Base-by-base conservation (phyloP, 2,113 vertebrate species). In the Salvelinus namaycush region DNA sequence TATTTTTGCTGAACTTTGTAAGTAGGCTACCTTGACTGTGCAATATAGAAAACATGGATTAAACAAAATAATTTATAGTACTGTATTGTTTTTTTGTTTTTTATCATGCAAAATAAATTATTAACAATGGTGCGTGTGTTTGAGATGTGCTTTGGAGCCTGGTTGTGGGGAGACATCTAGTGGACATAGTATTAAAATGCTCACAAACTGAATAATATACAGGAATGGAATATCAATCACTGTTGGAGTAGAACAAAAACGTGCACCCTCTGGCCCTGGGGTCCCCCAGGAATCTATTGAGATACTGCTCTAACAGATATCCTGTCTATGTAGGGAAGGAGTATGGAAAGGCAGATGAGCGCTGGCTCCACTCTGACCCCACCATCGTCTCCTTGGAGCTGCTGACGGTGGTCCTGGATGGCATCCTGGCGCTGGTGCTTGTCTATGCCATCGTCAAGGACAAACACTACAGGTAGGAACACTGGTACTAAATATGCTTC, bases 301-400 rank as follows among this genome's bases (percentile, higher is more conserved):
- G 51, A 54, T 14, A 54, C 51, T 54, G 51, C 51, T 54, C 14
- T 18, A 11, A 44, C 39, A 44, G 39, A 18, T 54, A 54, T 4
- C 57, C 44, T n/a, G 44, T 34, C 6, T 1, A 7, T 34, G 34
- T 76, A 96, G 95, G 96, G 95, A 95, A 93, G 79, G 95, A 96
- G 84, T 96, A 95, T 68, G 88, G 95, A 26, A 95, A 92, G 88
- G 95, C 95, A 1, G 95, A 95, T 76, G 66, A 84, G 11, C 92
- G 94, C 8, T 95, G 94, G 92, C 84, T 93, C 44, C 65, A 92
- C 83, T 92, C 91, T 24, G 87, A 87, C 69, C 92, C 95, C 0
- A 93, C 86, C 0, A 91, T 96, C 3, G 89, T 95, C 7, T 93
- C 93, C n/a, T 20, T 95, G 70, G 94, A 95, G 84, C 85, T 92